phyloP scores from a whole-genome alignment of 2,797 vertebrate species.

The Enteromius trimaculatus region DNA sequence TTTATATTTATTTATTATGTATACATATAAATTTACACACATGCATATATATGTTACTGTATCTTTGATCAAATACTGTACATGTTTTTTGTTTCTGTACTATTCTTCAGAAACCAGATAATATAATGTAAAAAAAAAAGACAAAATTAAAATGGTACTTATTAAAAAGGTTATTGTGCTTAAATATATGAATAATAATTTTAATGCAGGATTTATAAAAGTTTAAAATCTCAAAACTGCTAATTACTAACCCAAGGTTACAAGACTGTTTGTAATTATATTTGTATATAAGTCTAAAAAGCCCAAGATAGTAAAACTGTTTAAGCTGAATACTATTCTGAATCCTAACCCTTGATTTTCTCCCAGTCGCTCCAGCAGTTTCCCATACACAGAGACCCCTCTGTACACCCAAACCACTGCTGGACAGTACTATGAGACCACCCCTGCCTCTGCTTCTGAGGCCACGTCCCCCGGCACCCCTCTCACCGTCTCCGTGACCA shows the following conservation, averaged over 20 bases:
- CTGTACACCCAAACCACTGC: constrained; percentile 86
- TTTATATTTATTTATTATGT: no score
- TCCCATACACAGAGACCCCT: constrained; percentile 86
- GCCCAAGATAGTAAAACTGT: neutral
- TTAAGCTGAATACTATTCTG: neutral
- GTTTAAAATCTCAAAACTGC: neutral
- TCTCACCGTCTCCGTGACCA: constrained; percentile 82
- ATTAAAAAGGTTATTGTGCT: neutral
- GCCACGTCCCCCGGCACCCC: constrained; percentile 85
- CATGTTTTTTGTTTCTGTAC: no score
- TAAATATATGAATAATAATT: no score
- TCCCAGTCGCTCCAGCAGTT: constrained; percentile 85
- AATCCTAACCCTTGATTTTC: neutral
- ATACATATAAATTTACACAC: no score
- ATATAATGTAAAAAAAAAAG: neutral
- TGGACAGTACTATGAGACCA: constrained; percentile 86
- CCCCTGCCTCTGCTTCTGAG: constrained; percentile 80
- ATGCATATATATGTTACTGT: no score
- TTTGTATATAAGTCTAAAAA: neutral
- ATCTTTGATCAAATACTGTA: neutral
- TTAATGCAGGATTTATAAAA: neutral
- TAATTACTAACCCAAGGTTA: neutral
- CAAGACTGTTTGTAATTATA: neutral
- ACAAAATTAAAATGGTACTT: neutral
- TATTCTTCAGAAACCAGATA: no score